A percentile compares a stretch with the other conserved stretches of the same genome.
phyloP scores from a whole-genome alignment of 2,113 vertebrate species.

The Pachyramphus minor region DNA sequence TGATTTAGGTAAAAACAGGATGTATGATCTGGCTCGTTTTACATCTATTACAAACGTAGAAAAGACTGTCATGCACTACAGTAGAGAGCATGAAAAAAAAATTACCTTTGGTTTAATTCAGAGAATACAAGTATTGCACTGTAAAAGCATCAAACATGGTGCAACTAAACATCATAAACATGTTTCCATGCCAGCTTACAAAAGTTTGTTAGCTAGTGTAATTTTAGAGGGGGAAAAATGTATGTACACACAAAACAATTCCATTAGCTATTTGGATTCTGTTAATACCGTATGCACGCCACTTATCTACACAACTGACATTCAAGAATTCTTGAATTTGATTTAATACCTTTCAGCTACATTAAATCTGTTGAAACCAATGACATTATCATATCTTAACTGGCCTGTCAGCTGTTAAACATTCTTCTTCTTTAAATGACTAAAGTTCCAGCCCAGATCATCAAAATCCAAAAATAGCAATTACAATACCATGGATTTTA shows the following conservation, averaged over 20 bases:
- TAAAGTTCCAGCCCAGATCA: constrained; percentile 32
- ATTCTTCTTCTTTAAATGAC: neutral
- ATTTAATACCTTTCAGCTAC: constrained; percentile 57
- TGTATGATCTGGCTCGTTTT: constrained; percentile 72
- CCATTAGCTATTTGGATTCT: constrained; percentile 55
- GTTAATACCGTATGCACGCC: constrained; percentile 51
- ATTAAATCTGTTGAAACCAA: constrained; percentile 56
- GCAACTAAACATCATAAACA: constrained; percentile 74
- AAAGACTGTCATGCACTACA: constrained; percentile 76
- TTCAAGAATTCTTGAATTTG: constrained; percentile 46
- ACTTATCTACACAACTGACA: constrained; percentile 57
- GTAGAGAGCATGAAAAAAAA: constrained; percentile 75
- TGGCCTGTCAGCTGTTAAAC: constrained; percentile 31
- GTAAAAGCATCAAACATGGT: constrained; percentile 78
- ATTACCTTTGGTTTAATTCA: constrained; percentile 80
- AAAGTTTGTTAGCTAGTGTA: constrained; percentile 65
- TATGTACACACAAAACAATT: constrained; percentile 54
- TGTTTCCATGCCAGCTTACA: constrained; percentile 71
- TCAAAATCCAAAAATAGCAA: constrained; percentile 48
- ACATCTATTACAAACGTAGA: constrained; percentile 77
- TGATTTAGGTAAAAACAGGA: constrained; percentile 70
- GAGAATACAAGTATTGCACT: constrained; percentile 79
- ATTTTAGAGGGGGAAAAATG: neutral
- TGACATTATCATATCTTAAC: constrained; percentile 7
- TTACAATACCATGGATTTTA: constrained; percentile 5